Evolutionary conservation across 2,888 invertebrate genomes (phyloP).

Genomic region (Dolichopus griseipennis): DNA sequence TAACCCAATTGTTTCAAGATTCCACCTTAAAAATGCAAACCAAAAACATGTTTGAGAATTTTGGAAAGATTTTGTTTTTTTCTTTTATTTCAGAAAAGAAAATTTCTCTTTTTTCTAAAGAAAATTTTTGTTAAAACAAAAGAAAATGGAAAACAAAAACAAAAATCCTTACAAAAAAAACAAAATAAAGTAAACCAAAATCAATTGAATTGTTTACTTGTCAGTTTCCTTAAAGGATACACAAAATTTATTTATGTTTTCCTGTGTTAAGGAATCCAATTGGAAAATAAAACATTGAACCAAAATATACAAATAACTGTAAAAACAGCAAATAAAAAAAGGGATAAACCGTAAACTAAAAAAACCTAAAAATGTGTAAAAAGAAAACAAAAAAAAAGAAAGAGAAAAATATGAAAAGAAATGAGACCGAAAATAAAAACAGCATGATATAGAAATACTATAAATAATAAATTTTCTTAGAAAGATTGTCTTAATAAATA

Average conservation of each 20-base stretch:
- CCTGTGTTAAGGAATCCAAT: conserved; percentile 11
- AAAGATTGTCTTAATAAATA: neutral
- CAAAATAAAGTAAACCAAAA: neutral
- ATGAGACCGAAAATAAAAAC: neutral
- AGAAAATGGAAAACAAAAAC: neutral
- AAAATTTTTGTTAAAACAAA: neutral
- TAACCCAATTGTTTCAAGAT: no score
- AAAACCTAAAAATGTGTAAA: neutral
- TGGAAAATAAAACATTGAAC: neutral
- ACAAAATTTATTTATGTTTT: conserved; percentile 19
- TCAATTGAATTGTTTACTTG: conserved; percentile 16
- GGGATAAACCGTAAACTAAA: neutral
- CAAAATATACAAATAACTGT: neutral
- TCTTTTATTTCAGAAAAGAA: no score
- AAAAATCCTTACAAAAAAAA: neutral
- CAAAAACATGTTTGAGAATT: no score
- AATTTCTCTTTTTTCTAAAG: no score
- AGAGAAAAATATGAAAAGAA: neutral
- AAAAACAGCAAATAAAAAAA: no score
- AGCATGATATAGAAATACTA: neutral
- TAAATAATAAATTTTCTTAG: neutral
- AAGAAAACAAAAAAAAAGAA: neutral
- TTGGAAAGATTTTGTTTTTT: no score
- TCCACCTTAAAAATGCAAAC: no score
- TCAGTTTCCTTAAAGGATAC: conserved; percentile 20